Percentiles rank a stretch among this genome's conserved stretches.
phyloP scores from a whole-genome alignment of 2,797 vertebrate genomes.

The Lithobates pipiens region DNA sequence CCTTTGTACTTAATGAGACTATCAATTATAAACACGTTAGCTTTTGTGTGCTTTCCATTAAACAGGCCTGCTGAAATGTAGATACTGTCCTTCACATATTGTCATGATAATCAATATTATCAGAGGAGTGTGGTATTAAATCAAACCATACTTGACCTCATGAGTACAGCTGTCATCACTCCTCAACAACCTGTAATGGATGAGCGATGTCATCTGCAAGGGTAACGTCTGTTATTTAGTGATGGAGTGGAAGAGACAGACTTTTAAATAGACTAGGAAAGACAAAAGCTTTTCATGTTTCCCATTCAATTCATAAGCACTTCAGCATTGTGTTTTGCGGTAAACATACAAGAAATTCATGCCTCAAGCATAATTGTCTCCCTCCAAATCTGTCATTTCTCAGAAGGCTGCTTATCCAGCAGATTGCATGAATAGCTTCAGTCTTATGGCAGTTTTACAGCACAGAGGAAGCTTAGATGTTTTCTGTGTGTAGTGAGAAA shows the following conservation, averaged over 20 bases:
- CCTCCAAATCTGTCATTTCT: conserved; percentile 74
- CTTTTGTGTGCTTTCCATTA: conserved; percentile 13
- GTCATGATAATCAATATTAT: conserved; percentile 54
- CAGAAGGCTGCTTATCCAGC: conserved; percentile 67
- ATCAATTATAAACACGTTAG: conserved; percentile 23
- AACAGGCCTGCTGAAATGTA: conserved; percentile 5
- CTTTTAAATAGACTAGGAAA: conserved; percentile 46
- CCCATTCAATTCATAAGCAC: conserved; percentile 39
- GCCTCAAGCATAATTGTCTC: conserved; percentile 73
- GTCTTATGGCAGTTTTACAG: conserved; percentile 67
- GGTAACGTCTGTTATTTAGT: conserved; percentile 49
- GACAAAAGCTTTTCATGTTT: conserved; percentile 11
- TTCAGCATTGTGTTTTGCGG: conserved; percentile 41
- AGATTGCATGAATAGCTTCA: conserved; percentile 70
- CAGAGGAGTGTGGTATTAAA: conserved; percentile 51
- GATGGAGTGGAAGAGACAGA: conserved; percentile 23
- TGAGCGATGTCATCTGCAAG: conserved; percentile 44
- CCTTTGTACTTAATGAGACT: conserved; percentile 6
- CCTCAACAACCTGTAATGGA: conserved; percentile 63
- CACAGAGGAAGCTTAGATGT: conserved; percentile 59
- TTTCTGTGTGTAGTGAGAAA: conserved; percentile 64
- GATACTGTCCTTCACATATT: conserved; percentile 38
- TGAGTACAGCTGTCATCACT: conserved; percentile 69
- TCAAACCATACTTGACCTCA: conserved; percentile 56
- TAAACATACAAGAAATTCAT: conserved; percentile 70